Evolutionary conservation across 2,888 invertebrate species (phyloP).

Genomic region (Syrphus vitripennis): DNA sequence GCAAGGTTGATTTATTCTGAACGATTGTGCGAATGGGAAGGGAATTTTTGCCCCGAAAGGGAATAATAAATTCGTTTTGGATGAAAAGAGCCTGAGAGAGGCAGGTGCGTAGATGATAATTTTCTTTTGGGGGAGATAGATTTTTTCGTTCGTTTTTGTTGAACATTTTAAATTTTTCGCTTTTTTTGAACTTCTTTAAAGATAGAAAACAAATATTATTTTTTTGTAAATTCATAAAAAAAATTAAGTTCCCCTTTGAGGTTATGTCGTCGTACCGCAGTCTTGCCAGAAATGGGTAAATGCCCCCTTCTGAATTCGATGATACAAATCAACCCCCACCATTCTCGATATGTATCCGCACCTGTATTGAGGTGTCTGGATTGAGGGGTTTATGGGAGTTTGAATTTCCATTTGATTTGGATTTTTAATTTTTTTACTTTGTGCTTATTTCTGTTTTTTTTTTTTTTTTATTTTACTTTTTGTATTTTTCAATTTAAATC

Average conservation of each 20-base stretch:
- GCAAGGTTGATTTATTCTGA: conserved; percentile 45
- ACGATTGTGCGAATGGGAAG: conserved; percentile 2
- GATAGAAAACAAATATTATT: too few relatives aligned
- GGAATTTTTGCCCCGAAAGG: conserved; percentile 15
- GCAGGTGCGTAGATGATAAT: neutral
- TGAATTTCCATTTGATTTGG: conserved; percentile 59
- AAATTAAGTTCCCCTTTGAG: too few relatives aligned
- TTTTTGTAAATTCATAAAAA: too few relatives aligned
- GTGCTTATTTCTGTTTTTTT: neutral
- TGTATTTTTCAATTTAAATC: conserved; percentile 49
- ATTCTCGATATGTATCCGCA: neutral
- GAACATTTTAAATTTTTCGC: too few relatives aligned
- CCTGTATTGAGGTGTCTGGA: neutral
- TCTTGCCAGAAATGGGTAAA: too few relatives aligned
- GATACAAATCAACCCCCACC: too few relatives aligned
- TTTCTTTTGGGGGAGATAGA: too few relatives aligned
- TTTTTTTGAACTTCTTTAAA: too few relatives aligned
- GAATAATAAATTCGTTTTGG: conserved; percentile 55
- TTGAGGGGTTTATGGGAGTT: conserved; percentile 1
- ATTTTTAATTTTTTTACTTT: conserved; percentile 33
- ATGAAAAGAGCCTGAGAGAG: neutral
- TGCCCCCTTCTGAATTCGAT: too few relatives aligned
- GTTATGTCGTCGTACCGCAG: too few relatives aligned
- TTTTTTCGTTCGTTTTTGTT: too few relatives aligned
- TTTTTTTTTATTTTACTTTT: neutral